Conservation (phyloP, 1,140 invertebrate species). For the Metaphire vulgaris region DNA sequence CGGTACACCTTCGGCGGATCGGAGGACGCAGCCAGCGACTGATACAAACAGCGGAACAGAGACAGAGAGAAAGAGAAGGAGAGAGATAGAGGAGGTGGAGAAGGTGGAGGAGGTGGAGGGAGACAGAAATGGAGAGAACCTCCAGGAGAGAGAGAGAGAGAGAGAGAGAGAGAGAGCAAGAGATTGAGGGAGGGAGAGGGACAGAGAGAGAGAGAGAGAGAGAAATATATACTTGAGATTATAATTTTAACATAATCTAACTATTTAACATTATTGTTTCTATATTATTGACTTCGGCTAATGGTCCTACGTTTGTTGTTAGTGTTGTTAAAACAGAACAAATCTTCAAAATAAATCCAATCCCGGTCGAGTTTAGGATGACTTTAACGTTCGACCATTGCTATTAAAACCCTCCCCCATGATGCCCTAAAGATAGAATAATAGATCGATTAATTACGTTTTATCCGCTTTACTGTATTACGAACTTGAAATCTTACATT, state of each 20-base stretch:
- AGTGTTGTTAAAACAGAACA: not conserved
- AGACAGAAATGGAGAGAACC: not conserved
- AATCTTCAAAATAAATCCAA: not conserved
- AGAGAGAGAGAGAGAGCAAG: not conserved
- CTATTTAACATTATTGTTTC: no score
- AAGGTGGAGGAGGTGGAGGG: not conserved
- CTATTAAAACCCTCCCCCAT: no score
- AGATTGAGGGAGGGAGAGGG: not conserved
- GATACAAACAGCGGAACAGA: not conserved
- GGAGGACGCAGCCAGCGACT: not conserved
- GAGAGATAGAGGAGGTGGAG: not conserved
- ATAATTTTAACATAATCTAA: no score
- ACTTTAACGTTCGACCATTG: no score
- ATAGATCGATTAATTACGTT: no score
- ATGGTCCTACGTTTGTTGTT: not conserved
- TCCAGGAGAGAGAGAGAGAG: not conserved
- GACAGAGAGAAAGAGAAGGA: not conserved
- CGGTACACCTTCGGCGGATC: not conserved
- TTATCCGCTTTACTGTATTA: no score
- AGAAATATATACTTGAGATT: not conserved
- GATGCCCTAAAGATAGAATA: no score
- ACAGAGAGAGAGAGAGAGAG: not conserved
- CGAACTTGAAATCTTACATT: no score
- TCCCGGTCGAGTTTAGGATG: no score
- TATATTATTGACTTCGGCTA: no score